Evolutionary conservation across 2,797 vertebrate genomes (phyloP), one percentile per base, ranked within the genome.

Genomic region (Hoplostethus mediterraneus): DNA sequence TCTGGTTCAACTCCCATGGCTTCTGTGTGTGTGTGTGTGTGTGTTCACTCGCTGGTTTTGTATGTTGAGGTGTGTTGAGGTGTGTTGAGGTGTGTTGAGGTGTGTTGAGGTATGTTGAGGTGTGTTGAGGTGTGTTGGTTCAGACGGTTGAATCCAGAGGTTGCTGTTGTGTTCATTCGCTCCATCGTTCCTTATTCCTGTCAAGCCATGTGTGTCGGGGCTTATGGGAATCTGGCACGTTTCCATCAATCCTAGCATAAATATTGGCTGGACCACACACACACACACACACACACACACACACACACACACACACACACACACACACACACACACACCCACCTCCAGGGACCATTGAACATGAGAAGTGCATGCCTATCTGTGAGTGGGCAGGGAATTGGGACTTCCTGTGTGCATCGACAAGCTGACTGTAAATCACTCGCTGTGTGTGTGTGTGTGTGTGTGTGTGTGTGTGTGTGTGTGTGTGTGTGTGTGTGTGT

Each of bases 341-440:
- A 21, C 21, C 89, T 78, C 86, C 36, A 45, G 86, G 87, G 87
- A 89, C 62, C 45, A 21, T 0, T 68, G 88, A 83, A 73, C 76
- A 80, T 58, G 63, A 85, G 75, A 79, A 75, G 69, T 70, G 69
- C 40, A 67, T 4, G 45, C 13, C 67, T 64, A 67, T 67, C 63
- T 71, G 75, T 44, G 86, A 91, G 84, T 89, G 82, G 71, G 77
- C 56, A 44, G 90, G 84, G 87, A 91, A 85, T 88, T 89, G 87
- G 85, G 91, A 85, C 81, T 87, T 82, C 77, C 83, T 83, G 79
- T 90, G 79, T 80, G 71, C 66, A 80, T 86, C 53, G 53, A 88
- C 75, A 71, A 30, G 21, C 71, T 49, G 75, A 73, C 73, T 75
- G 56, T 86, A 75, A 75, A 87, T 82, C 66, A 77, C 71, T 80